phyloP scores from a whole-genome alignment of 2,113 vertebrate species.

The Pelecanoides urinatrix region DNA sequence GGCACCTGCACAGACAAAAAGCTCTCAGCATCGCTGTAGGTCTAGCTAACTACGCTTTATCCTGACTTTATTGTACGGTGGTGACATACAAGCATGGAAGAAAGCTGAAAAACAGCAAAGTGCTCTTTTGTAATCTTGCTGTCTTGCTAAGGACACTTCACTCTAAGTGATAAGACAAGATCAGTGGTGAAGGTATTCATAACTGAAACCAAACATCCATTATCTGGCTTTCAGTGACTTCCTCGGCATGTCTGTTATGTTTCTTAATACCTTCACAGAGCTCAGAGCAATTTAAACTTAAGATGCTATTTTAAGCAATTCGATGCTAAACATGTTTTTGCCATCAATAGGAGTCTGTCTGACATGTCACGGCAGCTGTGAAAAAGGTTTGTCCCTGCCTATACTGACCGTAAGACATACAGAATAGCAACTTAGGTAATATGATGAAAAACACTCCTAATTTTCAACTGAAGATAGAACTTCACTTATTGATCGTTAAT shows the following conservation, averaged over 20 bases:
- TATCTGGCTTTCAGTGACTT: not conserved
- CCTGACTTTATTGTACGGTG: not conserved
- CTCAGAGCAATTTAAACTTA: not conserved
- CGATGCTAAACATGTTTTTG: not conserved
- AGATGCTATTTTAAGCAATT: not conserved
- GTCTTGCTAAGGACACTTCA: not conserved
- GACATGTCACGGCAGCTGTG: not conserved
- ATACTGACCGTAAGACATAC: not conserved
- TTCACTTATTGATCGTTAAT: not conserved
- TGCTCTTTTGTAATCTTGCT: not conserved
- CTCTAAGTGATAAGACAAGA: not conserved
- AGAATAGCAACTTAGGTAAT: not conserved
- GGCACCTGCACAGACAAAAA: not conserved
- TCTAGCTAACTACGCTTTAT: not conserved
- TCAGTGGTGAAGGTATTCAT: not conserved
- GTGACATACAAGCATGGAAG: not conserved
- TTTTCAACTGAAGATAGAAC: not conserved
- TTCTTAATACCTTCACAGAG: not conserved
- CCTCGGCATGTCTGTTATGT: not conserved
- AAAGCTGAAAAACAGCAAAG: not conserved
- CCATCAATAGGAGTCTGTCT: not conserved
- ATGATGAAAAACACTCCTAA: not conserved
- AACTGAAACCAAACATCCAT: not conserved
- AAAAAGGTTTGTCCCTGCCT: not conserved
- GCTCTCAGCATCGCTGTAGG: not conserved